Evolutionary conservation across 2,888 invertebrate genomes (phyloP).

Genomic region (Siphlonurus alternatus): DNA sequence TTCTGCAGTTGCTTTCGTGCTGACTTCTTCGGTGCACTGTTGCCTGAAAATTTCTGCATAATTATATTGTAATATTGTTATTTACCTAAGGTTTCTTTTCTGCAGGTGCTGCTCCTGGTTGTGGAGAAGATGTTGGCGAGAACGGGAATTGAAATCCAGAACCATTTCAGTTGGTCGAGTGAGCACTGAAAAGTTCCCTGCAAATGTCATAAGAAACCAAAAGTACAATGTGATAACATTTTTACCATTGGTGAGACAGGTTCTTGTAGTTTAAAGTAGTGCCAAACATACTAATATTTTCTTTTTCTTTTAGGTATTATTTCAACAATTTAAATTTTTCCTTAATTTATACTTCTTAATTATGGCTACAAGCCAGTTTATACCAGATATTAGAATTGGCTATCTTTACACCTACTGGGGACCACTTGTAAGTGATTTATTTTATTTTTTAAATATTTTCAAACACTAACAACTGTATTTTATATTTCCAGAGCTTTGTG

Average conservation of each 20-base stretch:
- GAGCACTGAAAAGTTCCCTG: slow-evolving; percentile 70
- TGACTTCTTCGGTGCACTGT: no score
- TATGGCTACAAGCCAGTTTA: slow-evolving; percentile 97
- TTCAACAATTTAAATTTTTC: slow-evolving; percentile 98
- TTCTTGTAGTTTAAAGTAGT: background rate
- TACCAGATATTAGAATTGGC: slow-evolving; percentile 90
- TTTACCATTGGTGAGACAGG: slow-evolving; percentile 43
- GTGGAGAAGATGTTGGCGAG: slow-evolving; percentile 54
- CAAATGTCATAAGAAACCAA: slow-evolving; percentile 93
- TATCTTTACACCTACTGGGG: slow-evolving; percentile 99
- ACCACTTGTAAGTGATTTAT: slow-evolving; percentile 46
- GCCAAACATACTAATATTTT: background rate
- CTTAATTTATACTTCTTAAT: slow-evolving; percentile 94
- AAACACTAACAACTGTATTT: background rate
- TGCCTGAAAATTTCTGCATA: no score
- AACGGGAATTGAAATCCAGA: slow-evolving; percentile 55
- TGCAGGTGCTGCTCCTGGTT: slow-evolving; percentile 60
- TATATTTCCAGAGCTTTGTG: slow-evolving; percentile 59
- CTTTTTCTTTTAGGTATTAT: slow-evolving; percentile 50
- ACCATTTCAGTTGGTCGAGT: slow-evolving; percentile 60
- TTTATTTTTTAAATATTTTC: background rate
- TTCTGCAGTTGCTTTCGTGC: no score
- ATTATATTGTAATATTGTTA: no score
- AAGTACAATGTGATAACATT: slow-evolving; percentile 92
- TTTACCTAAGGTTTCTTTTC: slow-evolving; percentile 14